Base-by-base conservation (phyloP, 2,888 invertebrate species). In the Penaeus monodon region DNA sequence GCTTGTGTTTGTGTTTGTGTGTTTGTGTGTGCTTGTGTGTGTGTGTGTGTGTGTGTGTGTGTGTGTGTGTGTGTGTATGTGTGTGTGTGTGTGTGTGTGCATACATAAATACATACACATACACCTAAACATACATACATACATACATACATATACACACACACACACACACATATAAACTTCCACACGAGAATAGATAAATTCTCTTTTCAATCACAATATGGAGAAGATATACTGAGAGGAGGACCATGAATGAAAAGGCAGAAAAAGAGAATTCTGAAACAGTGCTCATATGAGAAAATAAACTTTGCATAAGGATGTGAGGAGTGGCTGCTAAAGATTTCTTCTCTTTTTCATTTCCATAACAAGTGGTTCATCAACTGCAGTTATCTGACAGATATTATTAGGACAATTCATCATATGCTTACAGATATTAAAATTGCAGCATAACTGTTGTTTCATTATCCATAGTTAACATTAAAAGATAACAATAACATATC, bases 41-140 rank as follows among this genome's bases (percentile, higher is more conserved):
- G 22, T 68, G 1, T 68, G 22, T 68, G 20, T 68, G 1, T 68
- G 22, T 68, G 20, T 68, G 0, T 22, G 12, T 68, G 20, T 68
- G 1, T 68, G 22, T 68, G 20, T 68, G 22, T 68, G 22, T 68
- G 22, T 68, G 22, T 29, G 20, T 68, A 7, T 68, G 12, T 29
- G 22, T 68, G 22, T 68, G 20, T 68, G 22, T 68, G 22, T 68
- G 20, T 68, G 22, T 68, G 20, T 68, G 20, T 68, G 20, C 12
- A 29, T 68, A 76, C 38, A 38, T 76, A 38, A 38, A 76, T 76
- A 76, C 38, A 76, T 76, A 38, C 38, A 76, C 38, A 38, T 76
- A 38, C 38, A 76, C 38, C 2, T 76, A 76, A 38, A 38, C 38
- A 38, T 76, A 38, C 38, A 38, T 76, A 76, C n/a, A 29, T 68